These are phyloP conservation scores for Batillaria attramentaria DNA, from an alignment of 1,140 invertebrate genomes.

Conservation along the genomic window DNA sequence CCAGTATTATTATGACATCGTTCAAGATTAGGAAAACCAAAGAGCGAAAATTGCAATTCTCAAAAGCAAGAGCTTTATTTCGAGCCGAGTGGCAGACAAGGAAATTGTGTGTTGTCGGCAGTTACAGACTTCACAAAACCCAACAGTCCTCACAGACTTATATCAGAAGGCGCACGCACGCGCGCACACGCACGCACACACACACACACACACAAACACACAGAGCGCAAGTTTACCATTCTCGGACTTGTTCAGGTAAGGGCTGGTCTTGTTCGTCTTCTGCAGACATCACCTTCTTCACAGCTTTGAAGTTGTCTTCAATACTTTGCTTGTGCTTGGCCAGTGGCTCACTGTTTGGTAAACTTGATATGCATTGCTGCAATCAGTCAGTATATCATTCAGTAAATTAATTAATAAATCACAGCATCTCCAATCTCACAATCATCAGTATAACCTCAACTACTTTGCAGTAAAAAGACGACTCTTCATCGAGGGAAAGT, in stretches of 20 bases:
- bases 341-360: conserved; percentile 31
- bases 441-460: no score
- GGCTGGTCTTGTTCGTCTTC: conserved; percentile 29
- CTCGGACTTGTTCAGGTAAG: conserved; percentile 36
- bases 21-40: not conserved
- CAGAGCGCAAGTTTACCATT: conserved; percentile 33
- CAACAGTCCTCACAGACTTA: not conserved
- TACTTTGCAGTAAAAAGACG: no score
- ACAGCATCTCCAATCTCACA: not conserved
- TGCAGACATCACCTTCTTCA: conserved; percentile 34
- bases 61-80: not conserved
- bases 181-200: not conserved
- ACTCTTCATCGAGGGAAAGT: no score
- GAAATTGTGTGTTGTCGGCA: not conserved
- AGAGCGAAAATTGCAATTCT: not conserved
- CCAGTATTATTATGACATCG: not conserved
- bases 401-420: not conserved
- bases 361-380: conserved; percentile 37
- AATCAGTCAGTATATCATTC: no score
- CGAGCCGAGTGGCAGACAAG: not conserved
- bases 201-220: not conserved
- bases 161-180: not conserved
- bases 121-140: not conserved
- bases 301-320: conserved; percentile 48
- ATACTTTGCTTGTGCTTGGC: conserved; percentile 43